A percentile compares a stretch with the other conserved stretches of the same genome.
These are phyloP conservation scores for Parnassius smintheus DNA, from an alignment of 2,888 invertebrate species.

Conservation along the genomic window DNA sequence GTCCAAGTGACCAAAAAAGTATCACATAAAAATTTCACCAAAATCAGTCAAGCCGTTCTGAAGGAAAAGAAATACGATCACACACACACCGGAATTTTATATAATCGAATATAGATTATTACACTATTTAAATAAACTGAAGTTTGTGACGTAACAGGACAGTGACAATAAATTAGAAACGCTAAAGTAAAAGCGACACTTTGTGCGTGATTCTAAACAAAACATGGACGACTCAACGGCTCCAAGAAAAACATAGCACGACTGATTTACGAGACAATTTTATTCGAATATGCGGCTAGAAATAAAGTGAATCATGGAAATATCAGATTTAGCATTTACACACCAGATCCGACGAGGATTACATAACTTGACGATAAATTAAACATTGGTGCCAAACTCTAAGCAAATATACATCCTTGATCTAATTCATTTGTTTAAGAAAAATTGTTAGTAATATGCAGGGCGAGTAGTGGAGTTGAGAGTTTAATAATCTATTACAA, in stretches of 20 bases:
- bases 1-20: too few relatives aligned
- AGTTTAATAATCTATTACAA: too few relatives aligned
- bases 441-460: too few relatives aligned
- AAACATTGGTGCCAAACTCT: not conserved
- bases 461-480: too few relatives aligned
- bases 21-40: too few relatives aligned
- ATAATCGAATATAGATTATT: too few relatives aligned
- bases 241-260: slow-evolving; percentile 77
- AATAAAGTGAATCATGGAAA: slow-evolving; percentile 72
- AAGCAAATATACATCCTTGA: not conserved
- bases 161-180: slow-evolving; percentile 69
- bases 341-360: slow-evolving; percentile 34
- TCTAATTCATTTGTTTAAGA: too few relatives aligned
- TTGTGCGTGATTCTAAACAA: slow-evolving; percentile 79
- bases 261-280: slow-evolving; percentile 79
- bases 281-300: slow-evolving; percentile 72
- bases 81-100: too few relatives aligned
- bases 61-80: too few relatives aligned
- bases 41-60: too few relatives aligned
- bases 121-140: slow-evolving; percentile 21
- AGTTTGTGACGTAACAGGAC: slow-evolving; percentile 47
- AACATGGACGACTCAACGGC: slow-evolving; percentile 61
- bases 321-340: slow-evolving; percentile 62
- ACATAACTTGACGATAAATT: slow-evolving; percentile 11
- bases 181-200: slow-evolving; percentile 60